Conservation (phyloP, 2,113 vertebrate genomes). For the Zosterops lateralis region DNA sequence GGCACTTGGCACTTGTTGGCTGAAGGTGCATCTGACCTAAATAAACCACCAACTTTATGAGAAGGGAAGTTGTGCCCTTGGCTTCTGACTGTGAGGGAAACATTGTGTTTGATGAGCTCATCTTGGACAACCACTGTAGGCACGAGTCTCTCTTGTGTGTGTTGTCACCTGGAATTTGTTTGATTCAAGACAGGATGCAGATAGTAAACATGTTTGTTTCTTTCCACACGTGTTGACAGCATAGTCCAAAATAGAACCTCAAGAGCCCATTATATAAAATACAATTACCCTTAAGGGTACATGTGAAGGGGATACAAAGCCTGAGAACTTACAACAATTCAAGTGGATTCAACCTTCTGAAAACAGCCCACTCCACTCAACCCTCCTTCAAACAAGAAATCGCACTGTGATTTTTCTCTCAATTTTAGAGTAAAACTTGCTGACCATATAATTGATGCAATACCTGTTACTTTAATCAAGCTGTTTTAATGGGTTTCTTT, state of each 20-base stretch:
- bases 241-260: background rate
- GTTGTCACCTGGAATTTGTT: background rate
- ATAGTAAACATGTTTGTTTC: background rate
- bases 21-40: background rate
- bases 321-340: background rate
- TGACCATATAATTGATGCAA: background rate
- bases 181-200: background rate
- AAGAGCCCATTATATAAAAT: background rate
- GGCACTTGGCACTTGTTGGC: background rate
- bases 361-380: background rate
- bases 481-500: background rate
- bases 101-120: rapidly evolving
- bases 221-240: background rate
- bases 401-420: background rate
- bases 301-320: background rate
- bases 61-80: background rate
- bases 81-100: background rate
- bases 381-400: background rate
- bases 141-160: background rate
- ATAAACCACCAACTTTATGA: background rate
- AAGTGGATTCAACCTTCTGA: background rate
- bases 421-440: background rate
- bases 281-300: background rate
- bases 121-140: background rate
- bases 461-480: background rate